phyloP scores from a whole-genome alignment of 2,888 invertebrate species.

The Tiphia femorata region DNA sequence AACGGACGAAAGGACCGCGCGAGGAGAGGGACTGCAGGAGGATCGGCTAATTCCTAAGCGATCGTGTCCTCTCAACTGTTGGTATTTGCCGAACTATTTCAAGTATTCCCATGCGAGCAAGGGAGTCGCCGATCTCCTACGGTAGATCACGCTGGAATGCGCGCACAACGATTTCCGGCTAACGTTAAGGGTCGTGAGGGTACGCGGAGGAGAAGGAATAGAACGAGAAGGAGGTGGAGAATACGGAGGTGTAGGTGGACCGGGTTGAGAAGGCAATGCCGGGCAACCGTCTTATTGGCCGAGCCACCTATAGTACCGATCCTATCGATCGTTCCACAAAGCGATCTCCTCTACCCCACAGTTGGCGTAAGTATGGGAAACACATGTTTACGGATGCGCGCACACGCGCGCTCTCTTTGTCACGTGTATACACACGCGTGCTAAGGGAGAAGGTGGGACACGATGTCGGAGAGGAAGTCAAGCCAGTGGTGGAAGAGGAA shows the following conservation, averaged over 20 bases:
- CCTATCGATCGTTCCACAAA: slow-evolving; percentile 28
- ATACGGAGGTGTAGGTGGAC: too few species aligned
- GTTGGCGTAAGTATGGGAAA: slow-evolving; percentile 4
- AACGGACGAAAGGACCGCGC: too few species aligned
- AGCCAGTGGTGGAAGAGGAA: background rate
- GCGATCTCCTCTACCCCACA: slow-evolving; percentile 16
- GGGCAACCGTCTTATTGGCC: slow-evolving; percentile 38
- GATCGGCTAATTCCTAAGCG: background rate
- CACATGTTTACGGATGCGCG: background rate
- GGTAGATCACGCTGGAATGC: slow-evolving; percentile 39
- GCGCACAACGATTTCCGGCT: slow-evolving; percentile 32
- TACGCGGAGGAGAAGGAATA: background rate
- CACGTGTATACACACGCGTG: background rate
- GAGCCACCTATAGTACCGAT: slow-evolving; percentile 13
- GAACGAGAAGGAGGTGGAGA: background rate
- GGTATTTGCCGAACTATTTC: slow-evolving; percentile 32
- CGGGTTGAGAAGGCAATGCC: slow-evolving; percentile 5
- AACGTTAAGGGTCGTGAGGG: slow-evolving; percentile 23
- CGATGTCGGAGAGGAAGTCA: background rate
- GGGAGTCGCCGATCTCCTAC: slow-evolving; percentile 21
- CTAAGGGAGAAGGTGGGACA: background rate
- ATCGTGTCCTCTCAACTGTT: slow-evolving; percentile 15
- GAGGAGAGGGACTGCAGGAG: too few species aligned
- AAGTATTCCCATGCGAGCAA: slow-evolving; percentile 24
- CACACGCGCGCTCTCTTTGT: background rate